These are phyloP conservation scores for Tychaedon coryphoeus DNA, from an alignment of 2,113 vertebrate genomes.

Conservation along the genomic window DNA sequence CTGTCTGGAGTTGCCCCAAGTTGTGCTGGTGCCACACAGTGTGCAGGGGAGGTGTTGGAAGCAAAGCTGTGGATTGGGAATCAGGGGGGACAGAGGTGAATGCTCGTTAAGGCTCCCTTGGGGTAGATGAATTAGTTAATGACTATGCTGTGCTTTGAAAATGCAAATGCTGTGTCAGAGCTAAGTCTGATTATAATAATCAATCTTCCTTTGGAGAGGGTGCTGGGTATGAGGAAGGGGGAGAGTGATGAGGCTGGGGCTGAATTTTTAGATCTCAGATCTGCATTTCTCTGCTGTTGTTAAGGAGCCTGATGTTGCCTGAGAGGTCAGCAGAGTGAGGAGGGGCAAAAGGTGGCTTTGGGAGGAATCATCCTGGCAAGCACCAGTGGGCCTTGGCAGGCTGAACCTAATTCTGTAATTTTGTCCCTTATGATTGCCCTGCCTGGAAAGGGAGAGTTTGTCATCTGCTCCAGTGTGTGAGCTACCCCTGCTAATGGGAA, in stretches of 20 bases:
- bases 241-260: neutral
- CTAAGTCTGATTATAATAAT: constrained; percentile 62
- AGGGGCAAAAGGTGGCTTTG: neutral
- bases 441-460: neutral
- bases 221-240: neutral
- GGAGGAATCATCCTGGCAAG: neutral
- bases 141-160: constrained; percentile 59
- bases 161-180: constrained; percentile 61
- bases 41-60: neutral
- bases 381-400: neutral
- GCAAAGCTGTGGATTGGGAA: neutral
- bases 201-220: constrained; percentile 52
- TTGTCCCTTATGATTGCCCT: neutral
- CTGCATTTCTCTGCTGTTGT: neutral
- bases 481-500: constrained; percentile 22
- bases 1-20: neutral
- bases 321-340: neutral
- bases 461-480: neutral
- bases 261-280: neutral
- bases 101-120: constrained; percentile 42
- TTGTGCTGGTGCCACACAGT: neutral
- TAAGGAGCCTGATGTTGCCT: neutral
- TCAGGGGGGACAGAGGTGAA: constrained; percentile 43
- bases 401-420: neutral
- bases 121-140: constrained; percentile 60